A percentile compares a stretch with the other conserved stretches of the same genome.
Evolutionary conservation across 1,140 invertebrate genomes (phyloP).

Genomic region (Apis mellifera): Amel_HAv3.1 CM009941.2:5684001-5684500

Average conservation of each 20-base stretch:
- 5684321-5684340: too few relatives aligned
- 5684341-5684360: too few relatives aligned
- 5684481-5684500: not conserved
- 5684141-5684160: too few relatives aligned
- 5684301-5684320: constrained; percentile 13
- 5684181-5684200: too few relatives aligned
- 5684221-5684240: not conserved
- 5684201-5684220: too few relatives aligned
- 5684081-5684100: not conserved
- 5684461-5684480: not conserved
- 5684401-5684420: constrained; percentile 26
- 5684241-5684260: not conserved
- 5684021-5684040: not conserved
- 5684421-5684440: constrained; percentile 26
- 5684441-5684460: constrained; percentile 38
- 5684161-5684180: too few relatives aligned
- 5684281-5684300: not conserved
- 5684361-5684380: too few relatives aligned
- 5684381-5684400: not conserved
- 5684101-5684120: not conserved
- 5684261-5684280: not conserved
- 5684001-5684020: constrained; percentile 53
- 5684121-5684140: too few relatives aligned
- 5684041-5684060: not conserved
- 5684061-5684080: too few relatives aligned